Base-by-base conservation (phyloP, 2,113 vertebrate genomes). In the Toxostoma redivivum region DNA sequence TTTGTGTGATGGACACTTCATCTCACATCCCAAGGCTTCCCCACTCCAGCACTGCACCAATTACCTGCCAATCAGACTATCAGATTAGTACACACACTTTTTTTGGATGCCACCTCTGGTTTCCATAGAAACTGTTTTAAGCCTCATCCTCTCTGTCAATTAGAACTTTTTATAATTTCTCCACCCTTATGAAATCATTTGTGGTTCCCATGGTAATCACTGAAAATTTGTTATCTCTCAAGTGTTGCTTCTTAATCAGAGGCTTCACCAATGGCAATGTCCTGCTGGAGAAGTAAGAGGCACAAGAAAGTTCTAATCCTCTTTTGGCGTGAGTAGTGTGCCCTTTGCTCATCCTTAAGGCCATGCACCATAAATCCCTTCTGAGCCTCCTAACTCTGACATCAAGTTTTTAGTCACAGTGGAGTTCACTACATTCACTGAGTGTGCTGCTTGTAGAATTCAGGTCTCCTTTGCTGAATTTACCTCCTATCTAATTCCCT, bases 131-230 rank as follows among this genome's bases (percentile, higher is more conserved):
- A 97, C 96, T 78, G 88, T 86, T 94, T 93, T 74, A 94, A 96
- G 80, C 92, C 57, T 96, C 48, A 84, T 97, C 81, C 69, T 90
- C 80, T 94, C 64, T 83, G 88, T 95, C 94, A 97, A 95, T 96
- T 97, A 97, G 92, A 90, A 97, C 88, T 96, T 95, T 94, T 96
- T 95, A 94, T 96, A 95, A 96, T 97, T 96, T 97, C 92, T 93
- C 86, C 88, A 94, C 92, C 95, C 95, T 94, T 95, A 95, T 86
- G 92, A 95, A 95, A 97, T 95, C 87, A 1, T 95, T 95, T 95
- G 89, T 95, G 61, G 97, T 97, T 97, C 94, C 96, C 96, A 97
- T 97, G 96, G 97, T 86, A 97, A 97, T 97, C 90, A 94, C 89
- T 76, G 81, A 93, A 94, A 94, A 91, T 92, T 95, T 92, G 47